Conservation (phyloP, 2,113 vertebrate genomes). For the Alouatta palliata region DNA sequence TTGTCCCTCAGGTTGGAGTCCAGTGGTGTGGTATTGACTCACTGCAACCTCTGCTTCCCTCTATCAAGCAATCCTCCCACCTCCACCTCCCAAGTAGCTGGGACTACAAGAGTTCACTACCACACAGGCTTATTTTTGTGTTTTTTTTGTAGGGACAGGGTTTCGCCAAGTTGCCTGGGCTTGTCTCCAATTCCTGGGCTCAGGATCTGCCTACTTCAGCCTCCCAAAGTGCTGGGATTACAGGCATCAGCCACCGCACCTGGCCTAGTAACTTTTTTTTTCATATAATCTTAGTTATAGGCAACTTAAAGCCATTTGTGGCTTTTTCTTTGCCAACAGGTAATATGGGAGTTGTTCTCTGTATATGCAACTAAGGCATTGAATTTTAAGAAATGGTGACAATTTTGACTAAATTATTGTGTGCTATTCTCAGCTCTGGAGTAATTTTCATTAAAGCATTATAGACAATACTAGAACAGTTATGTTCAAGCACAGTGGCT, state of each 20-base stretch:
- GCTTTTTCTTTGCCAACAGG: not conserved
- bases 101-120: not conserved
- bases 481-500: not conserved
- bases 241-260: not conserved
- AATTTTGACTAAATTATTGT: not conserved
- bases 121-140: no score
- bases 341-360: not conserved
- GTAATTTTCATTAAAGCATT: conserved; percentile 7
- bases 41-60: not conserved
- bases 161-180: not conserved
- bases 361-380: not conserved
- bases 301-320: not conserved
- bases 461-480: not conserved
- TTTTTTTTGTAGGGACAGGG: not conserved
- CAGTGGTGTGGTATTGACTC: not conserved
- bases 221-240: not conserved
- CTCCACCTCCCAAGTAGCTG: not conserved
- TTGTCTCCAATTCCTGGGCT: not conserved
- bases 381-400: not conserved
- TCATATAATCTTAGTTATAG: not conserved
- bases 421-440: not conserved
- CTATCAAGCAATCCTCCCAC: not conserved
- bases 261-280: not conserved
- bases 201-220: not conserved
- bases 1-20: not conserved